These are phyloP conservation scores for Eulemur mongoz DNA, from an alignment of 2,797 vertebrate species.

Conservation along the genomic window DNA sequence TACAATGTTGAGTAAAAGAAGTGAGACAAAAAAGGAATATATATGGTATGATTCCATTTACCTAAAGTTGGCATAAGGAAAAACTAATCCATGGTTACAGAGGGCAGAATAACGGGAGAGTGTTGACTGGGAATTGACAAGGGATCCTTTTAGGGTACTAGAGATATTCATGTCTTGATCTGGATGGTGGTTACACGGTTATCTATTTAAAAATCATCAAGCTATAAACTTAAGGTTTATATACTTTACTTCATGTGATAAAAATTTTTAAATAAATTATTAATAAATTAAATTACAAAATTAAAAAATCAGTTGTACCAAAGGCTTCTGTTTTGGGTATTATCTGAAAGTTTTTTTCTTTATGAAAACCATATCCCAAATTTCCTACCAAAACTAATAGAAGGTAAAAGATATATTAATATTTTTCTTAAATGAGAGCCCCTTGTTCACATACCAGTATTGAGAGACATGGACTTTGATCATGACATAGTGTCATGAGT, in stretches of 20 bases:
- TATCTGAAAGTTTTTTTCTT: not conserved
- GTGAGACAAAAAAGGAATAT: not conserved
- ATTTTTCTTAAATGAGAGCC: not conserved
- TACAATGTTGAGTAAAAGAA: not conserved
- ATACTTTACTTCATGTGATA: not conserved
- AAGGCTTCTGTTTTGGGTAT: conserved; percentile 1
- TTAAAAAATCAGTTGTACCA: not conserved
- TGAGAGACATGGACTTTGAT: not conserved
- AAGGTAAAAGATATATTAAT: not conserved
- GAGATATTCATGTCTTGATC: not conserved
- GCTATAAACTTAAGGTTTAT: not conserved
- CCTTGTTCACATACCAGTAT: not conserved
- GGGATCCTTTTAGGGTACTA: not conserved
- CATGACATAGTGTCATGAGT: not conserved
- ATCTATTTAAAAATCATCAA: not conserved
- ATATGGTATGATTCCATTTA: not conserved
- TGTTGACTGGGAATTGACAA: not conserved
- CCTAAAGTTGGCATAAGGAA: not conserved
- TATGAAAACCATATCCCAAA: not conserved
- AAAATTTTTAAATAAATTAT: not conserved
- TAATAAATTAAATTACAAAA: not conserved
- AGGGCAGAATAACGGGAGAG: not conserved
- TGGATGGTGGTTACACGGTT: not conserved
- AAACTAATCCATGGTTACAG: not conserved
- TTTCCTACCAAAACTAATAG: not conserved